Base-by-base conservation (phyloP, 1,140 invertebrate species). In the Mizuhopecten yessoensis region DNA sequence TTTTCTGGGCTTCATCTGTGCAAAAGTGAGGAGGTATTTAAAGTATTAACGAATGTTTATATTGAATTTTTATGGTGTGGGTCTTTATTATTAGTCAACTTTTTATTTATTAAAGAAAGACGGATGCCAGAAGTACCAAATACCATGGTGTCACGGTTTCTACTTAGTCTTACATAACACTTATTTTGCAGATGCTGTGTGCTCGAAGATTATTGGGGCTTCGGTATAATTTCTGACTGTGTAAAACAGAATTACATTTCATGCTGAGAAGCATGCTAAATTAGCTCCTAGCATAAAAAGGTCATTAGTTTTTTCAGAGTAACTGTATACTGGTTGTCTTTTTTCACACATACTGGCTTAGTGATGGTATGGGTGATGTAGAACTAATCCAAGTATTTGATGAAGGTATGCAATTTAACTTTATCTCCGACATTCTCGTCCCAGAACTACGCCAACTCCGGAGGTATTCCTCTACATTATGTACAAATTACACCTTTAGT, bases 181-280 rank as follows among this genome's bases (percentile, higher is more conserved):
- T 29, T 75, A 75, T 7, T 29, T 75, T n/a, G 29, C 57, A 75
- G 57, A 29, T 29, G 57, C 57, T 75, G 57, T 39, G 5, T 75
- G 57, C 45, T 75, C 0, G 57, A 75, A 75, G 57, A 23, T 75
- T 75, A 75, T 75, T 75, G 57, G 11, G 57, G 57, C 57, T 75
- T 75, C 3, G 57, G 57, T 29, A 75, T 75, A n/a, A 75, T 75
- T 75, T 75, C 57, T 75, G n/a, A 0, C 57, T 75, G 57, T 75
- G 57, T 29, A 75, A 75, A 75, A n/a, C 29, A 75, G 57, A 75
- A 75, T 75, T 75, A 75, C n/a, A 29, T 75, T 75, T 75, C 57
- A n/a, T 75, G 57, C 57, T 75, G 57, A 75, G 57, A 75, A 75
- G 57, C 57, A 75, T 75, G 57, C 57, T 75, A 75, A 75, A 75